Base-by-base conservation (phyloP, 2,888 invertebrate genomes). In the Drosophila picticornis region DNA sequence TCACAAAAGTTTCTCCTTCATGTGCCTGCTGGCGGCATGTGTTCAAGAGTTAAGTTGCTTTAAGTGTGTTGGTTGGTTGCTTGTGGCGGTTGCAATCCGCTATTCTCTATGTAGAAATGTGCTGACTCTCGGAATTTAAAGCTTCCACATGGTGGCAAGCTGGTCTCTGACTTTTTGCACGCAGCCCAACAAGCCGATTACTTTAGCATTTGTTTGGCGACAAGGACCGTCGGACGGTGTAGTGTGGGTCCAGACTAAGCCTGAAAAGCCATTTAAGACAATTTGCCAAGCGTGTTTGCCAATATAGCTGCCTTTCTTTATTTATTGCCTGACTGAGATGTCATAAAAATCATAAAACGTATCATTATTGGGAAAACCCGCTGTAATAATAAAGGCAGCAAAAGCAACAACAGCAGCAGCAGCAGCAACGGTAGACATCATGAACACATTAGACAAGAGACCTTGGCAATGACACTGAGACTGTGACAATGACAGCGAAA, bases 1-100 rank as follows among this genome's bases (percentile, higher is more conserved):
- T 81, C 87, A 88, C 72, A 86, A 86, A 86, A 86, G 90, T 86
- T 86, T 84, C 88, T 76, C 80, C 78, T 80, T 75, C 67, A 82
- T 85, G 84, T 85, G 88, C 90, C 90, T 86, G 85, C 90, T 83
- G 85, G 85, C 85, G 88, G 85, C 90, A 90, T 88, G 88, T 86
- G 85, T 84, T 86, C 85, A 85, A 88, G 88, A 86, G 88, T 90
- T 90, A 86, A 86, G 85, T 86, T 90, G 85, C 84, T 82, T 77
- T 79, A 73, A 80, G 75, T 83, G 83, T 76, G 75, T 19, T 11
- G 7, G 22, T 34, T 13, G 52, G 25, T 53, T 19, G 38, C 10
- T 10, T 31, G 57, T 31, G 56, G n/a, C 31, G 63, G 11, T 16
- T 61, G 51, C 70, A 65, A 50, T 60, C 59, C 58, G 74, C 51